Evolutionary conservation across 2,113 vertebrate genomes (phyloP).

Genomic region (Cathartes aura): DNA sequence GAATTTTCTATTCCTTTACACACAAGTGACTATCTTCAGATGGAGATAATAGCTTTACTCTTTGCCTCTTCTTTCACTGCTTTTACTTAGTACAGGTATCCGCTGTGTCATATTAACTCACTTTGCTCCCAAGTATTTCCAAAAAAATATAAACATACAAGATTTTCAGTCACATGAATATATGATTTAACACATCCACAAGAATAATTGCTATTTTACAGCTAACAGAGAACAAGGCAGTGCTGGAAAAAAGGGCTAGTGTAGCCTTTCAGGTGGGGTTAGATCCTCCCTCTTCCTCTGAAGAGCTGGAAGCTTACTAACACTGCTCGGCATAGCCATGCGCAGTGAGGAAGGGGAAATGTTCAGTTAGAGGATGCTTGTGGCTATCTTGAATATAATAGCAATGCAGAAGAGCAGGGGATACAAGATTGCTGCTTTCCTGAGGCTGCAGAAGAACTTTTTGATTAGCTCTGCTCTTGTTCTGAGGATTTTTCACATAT

Average conservation of each 20-base stretch:
- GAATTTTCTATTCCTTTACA: not conserved
- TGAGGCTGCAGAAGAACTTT: not conserved
- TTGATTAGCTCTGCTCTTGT: not conserved
- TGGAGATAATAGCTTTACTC: not conserved
- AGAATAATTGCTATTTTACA: not conserved
- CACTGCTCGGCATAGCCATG: not conserved
- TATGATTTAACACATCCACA: not conserved
- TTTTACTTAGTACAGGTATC: not conserved
- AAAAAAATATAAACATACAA: not conserved
- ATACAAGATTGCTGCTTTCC: not conserved
- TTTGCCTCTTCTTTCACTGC: not conserved
- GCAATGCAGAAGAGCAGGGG: not conserved
- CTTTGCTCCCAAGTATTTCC: not conserved
- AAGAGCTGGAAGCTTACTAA: not conserved
- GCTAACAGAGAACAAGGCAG: not conserved
- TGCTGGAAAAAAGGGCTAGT: not conserved
- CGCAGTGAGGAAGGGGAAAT: accelerated
- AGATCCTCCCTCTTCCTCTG: not conserved
- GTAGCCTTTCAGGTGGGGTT: not conserved
- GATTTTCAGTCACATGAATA: not conserved
- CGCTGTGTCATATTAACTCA: not conserved
- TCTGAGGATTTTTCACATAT: not conserved
- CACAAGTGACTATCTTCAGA: not conserved
- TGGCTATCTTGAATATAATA: not conserved
- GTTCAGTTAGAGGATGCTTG: not conserved